Evolutionary conservation across 2,888 invertebrate genomes (phyloP).

Genomic region (Scaptomyza polygonia): DNA sequence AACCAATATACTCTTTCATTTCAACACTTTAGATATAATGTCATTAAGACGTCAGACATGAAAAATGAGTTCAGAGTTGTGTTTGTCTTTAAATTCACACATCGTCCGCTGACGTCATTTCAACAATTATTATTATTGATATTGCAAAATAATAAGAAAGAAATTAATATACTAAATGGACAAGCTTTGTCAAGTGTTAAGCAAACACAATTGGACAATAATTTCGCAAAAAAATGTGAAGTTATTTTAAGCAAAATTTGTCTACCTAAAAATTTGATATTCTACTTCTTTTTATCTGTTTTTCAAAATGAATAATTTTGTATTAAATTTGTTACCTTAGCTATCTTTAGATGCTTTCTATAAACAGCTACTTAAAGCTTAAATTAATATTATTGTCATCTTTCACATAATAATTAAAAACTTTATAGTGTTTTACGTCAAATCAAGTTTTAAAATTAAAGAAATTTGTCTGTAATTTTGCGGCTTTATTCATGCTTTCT

Average conservation of each 20-base stretch:
- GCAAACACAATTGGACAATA: background rate
- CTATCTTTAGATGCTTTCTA: no score
- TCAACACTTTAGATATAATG: background rate
- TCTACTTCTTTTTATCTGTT: background rate
- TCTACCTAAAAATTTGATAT: background rate
- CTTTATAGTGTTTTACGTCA: conserved; percentile 1
- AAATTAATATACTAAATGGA: background rate
- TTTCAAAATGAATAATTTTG: background rate
- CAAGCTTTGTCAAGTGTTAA: conserved; percentile 10
- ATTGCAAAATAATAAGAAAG: conserved; percentile 10
- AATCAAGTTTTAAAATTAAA: no score
- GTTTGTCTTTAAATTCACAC: conserved; percentile 41
- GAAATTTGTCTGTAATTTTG: no score
- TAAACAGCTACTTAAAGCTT: background rate
- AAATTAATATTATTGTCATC: conserved; percentile 2
- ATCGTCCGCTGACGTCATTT: conserved; percentile 40
- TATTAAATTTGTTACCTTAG: no score
- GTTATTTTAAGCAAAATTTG: background rate
- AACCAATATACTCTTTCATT: no score
- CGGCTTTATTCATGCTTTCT: conserved; percentile 18
- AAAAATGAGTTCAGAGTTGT: conserved; percentile 13
- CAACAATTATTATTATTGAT: background rate
- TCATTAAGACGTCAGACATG: background rate
- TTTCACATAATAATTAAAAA: background rate
- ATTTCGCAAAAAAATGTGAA: background rate